Evolutionary conservation across 2,797 vertebrate species (phyloP), one percentile per base, ranked within the genome.

Genomic region (Discoglossus pictus): DNA sequence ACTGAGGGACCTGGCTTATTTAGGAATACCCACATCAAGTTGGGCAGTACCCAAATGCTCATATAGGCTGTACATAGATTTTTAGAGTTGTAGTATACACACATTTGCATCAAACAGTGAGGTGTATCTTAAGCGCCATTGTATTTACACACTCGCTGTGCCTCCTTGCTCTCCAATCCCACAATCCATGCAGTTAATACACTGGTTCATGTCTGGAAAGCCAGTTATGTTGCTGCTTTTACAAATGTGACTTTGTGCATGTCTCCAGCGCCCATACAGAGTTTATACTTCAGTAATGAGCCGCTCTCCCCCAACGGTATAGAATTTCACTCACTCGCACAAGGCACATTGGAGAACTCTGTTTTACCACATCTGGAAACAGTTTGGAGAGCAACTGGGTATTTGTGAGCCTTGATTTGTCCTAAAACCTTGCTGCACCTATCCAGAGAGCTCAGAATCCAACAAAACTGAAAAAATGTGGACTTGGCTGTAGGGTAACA

Each of bases 291-390:
- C 44, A 64, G 44, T 59, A 71, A 71, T 65, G 54, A 65, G 53
- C 25, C 38, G 16, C 24, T 71, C 68, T 59, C 38, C 44, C 68
- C 61, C 61, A 60, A 53, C 31, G 53, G 68, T 59, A 64, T 71
- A 59, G 61, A 52, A 65, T 71, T 71, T 64, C 68, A 71, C 68
- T 71, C n/a, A 34, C 68, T 63, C 38, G 15, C 61, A 71, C 68
- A 71, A 64, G 68, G 61, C 61, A 71, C 68, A 71, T 64, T 71
- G 68, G 46, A 58, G 53, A 53, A 71, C 68, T 69, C 66, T 71
- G 68, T 71, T 71, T 61, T 71, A n/a, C 61, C 24, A 71, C 68
- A 71, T 64, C 68, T 71, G 68, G 68, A 71, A 71, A 59, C 68
- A 71, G 59, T 71, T 31, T 31, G 8, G 8, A 31, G 27, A 31